A percentile compares a stretch with the other conserved stretches of the same genome.
These are phyloP conservation scores for Leptopilina myrica DNA, from an alignment of 2,888 invertebrate genomes.

Conservation along the genomic window DNA sequence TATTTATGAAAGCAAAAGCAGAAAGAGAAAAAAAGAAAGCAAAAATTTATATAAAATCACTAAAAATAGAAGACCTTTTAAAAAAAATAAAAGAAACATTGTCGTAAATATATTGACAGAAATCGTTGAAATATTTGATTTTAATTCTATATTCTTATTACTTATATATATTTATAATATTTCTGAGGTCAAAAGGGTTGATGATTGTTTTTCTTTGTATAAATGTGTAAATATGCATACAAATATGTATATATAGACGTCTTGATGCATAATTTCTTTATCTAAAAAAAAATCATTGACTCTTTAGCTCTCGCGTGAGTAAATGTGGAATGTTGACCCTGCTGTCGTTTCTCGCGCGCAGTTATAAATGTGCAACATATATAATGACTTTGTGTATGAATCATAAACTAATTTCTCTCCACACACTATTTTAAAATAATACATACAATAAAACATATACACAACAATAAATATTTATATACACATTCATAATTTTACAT, in stretches of 20 bases:
- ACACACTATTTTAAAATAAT: background rate
- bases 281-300: constrained; percentile 29
- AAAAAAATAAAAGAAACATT: background rate
- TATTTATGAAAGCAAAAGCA: too few species aligned
- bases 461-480: too few species aligned
- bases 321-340: constrained; percentile 31
- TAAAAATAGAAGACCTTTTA: background rate
- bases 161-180: background rate
- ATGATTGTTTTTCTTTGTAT: background rate
- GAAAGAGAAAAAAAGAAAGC: too few species aligned
- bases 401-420: constrained; percentile 35
- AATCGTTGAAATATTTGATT: background rate
- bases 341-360: constrained; percentile 4
- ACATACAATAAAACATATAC: too few species aligned
- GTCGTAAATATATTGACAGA: background rate
- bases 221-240: too few species aligned
- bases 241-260: background rate
- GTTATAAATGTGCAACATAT: constrained; percentile 27
- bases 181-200: background rate
- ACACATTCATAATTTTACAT: too few species aligned
- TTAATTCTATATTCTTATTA: background rate
- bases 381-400: constrained; percentile 23
- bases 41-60: background rate
- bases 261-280: constrained; percentile 20
- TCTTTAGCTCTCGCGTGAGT: constrained; percentile 10